Evolutionary conservation across 1,140 invertebrate species (phyloP), one percentile per base, ranked within the genome.

Genomic region (Physella acuta): DNA sequence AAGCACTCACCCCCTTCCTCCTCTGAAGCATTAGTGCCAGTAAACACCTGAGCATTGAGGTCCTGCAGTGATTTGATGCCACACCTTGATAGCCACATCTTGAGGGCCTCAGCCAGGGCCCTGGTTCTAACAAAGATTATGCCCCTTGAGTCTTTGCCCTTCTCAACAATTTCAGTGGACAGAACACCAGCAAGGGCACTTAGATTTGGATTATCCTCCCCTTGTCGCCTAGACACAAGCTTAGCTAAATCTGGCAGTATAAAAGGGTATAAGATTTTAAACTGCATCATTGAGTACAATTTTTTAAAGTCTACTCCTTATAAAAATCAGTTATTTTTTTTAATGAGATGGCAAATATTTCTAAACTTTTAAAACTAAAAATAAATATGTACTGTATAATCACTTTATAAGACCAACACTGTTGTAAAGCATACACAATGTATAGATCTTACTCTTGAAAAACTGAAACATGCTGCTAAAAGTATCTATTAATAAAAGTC

Each of bases 51-150:
- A 17, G 73, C 71, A 31, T 71, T 75, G 0, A 71, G 51, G 0
- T 36, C n/a, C 37, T 28, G 60, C 39, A 78, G 60, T 20, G 51
- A 31, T 17, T 34, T 30, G 26, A 53, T 53, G 4, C 55, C 61
- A 58, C 49, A 52, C 14, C 36, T 51, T 17, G 64, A 71, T 1
- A 73, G 36, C 74, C 74, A 75, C 24, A 59, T 62, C 30, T 28
- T 31, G 16, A 75, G 58, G 59, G 74, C 71, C 14, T 69, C 44
- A 26, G 68, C 67, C 17, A 70, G 68, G 5, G 69, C 71, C 26
- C 69, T 56, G 5, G 74, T 75, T 16, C 67, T 61, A 17, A 75
- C 74, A 71, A 75, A 75, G 14, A 75, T 62, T 28, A 75, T 75
- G 24, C 66, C 67, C 24, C 66, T 30, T 28, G 71, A 69, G 14